Evolutionary conservation across 2,113 vertebrate species (phyloP).

Genomic region (Salvelinus sp.): DNA sequence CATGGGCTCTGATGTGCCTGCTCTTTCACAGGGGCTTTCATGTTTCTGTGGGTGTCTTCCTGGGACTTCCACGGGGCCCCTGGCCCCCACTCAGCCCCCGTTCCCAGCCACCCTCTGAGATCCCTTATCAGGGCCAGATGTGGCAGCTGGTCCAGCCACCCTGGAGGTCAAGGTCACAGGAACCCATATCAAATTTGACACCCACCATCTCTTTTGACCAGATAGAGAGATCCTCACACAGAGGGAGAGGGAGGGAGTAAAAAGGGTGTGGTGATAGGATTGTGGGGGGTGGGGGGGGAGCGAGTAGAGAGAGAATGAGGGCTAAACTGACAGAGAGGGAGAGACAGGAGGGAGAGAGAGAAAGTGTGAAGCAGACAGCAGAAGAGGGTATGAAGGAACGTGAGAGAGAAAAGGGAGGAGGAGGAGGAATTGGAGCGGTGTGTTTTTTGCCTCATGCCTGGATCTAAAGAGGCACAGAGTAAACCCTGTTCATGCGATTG

Average conservation of each 20-base stretch:
- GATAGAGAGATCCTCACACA: conserved; percentile 52
- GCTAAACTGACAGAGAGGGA: conserved; percentile 1
- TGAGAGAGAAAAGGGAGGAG: conserved; percentile 30
- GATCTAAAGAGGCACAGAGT: conserved; percentile 46
- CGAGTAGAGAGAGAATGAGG: not conserved
- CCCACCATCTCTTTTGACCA: conserved; percentile 66
- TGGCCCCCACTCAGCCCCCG: conserved; percentile 30
- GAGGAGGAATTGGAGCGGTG: not conserved
- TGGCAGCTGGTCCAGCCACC: conserved; percentile 70
- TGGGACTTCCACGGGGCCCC: conserved; percentile 31
- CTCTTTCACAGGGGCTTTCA: conserved; percentile 60
- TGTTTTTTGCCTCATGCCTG: conserved; percentile 23
- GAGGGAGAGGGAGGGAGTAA: conserved; percentile 25
- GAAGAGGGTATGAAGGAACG: conserved; percentile 34
- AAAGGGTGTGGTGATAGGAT: conserved; percentile 10
- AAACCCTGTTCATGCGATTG: conserved; percentile 56
- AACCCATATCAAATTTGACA: conserved; percentile 75
- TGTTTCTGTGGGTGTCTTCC: conserved; percentile 64
- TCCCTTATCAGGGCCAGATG: conserved; percentile 73
- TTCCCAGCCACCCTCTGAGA: conserved; percentile 69
- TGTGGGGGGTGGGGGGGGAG: not conserved
- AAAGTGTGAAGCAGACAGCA: conserved; percentile 28
- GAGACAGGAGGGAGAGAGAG: not conserved
- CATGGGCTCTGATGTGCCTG: conserved; percentile 55
- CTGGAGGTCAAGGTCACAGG: conserved; percentile 75